Conservation (phyloP, 2,888 invertebrate species). For the Agrilus biguttatus region DNA sequence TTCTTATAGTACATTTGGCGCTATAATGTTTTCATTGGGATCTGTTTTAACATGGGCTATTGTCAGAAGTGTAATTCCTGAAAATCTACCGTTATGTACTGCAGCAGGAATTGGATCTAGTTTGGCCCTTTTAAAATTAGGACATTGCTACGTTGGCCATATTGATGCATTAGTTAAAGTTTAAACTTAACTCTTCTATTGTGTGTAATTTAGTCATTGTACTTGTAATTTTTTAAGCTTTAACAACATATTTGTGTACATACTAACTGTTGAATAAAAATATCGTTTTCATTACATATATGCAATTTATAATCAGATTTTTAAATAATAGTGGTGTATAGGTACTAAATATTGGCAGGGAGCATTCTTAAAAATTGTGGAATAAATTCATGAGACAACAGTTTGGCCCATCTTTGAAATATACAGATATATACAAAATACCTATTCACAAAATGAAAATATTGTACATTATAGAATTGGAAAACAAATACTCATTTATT, state of each 20-base stretch:
- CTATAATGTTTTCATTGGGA: constrained; percentile 76
- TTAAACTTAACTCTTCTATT: not conserved
- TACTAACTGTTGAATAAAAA: too few relatives aligned
- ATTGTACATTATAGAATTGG: too few relatives aligned
- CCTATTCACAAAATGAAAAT: too few relatives aligned
- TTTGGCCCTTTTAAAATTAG: constrained; percentile 39
- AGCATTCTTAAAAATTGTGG: too few relatives aligned
- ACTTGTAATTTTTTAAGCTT: not conserved
- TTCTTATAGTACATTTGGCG: constrained; percentile 43
- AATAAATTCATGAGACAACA: too few relatives aligned
- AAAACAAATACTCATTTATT: too few relatives aligned
- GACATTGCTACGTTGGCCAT: constrained; percentile 24
- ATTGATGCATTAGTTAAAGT: constrained; percentile 21
- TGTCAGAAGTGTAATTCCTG: constrained; percentile 61
- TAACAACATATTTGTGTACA: not conserved
- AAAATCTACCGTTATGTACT: constrained; percentile 50
- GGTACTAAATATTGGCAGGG: too few relatives aligned
- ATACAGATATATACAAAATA: too few relatives aligned
- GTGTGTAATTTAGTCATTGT: not conserved
- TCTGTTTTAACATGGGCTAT: constrained; percentile 84
- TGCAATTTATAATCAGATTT: too few relatives aligned
- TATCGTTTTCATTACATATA: too few relatives aligned
- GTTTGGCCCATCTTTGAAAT: too few relatives aligned
- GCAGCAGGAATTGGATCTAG: constrained; percentile 57
- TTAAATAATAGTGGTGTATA: too few relatives aligned